Conservation (phyloP, 1,140 invertebrate genomes). For the Bombus terrestris region DNA sequence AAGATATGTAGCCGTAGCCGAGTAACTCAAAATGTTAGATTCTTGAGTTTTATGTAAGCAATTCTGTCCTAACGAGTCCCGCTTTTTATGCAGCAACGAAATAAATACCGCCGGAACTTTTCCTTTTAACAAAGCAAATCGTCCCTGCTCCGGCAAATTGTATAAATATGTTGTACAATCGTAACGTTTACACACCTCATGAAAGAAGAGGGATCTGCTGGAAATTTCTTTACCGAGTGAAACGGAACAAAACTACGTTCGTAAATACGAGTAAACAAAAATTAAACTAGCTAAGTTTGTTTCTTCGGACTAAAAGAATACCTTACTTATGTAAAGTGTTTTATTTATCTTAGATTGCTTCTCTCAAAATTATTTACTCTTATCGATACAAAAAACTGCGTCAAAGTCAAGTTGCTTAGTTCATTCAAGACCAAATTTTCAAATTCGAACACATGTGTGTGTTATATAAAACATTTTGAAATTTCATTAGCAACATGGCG, state of each 20-base stretch:
- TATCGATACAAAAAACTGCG: no score
- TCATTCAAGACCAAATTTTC: no score
- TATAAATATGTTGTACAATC: background rate
- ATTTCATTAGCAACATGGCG: no score
- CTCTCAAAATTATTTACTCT: background rate
- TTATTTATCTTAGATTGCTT: no score
- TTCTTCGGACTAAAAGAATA: background rate
- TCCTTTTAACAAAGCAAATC: background rate
- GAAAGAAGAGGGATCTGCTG: background rate
- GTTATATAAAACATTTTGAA: no score
- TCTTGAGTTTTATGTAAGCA: background rate
- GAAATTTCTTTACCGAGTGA: background rate
- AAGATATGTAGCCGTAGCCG: background rate
- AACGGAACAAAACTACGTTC: background rate
- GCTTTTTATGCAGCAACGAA: background rate
- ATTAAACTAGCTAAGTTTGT: background rate
- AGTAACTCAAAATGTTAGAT: background rate
- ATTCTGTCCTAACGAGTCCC: background rate
- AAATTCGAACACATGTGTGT: no score
- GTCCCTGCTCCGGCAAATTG: background rate
- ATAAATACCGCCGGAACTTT: background rate
- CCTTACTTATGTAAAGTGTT: no score
- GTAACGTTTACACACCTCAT: background rate
- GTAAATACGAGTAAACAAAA: background rate
- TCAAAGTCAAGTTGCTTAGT: no score